Percentiles rank a stretch among this genome's conserved stretches.
phyloP scores from a whole-genome alignment of 1,140 invertebrate species.

The Apolygus lucorum region DNA sequence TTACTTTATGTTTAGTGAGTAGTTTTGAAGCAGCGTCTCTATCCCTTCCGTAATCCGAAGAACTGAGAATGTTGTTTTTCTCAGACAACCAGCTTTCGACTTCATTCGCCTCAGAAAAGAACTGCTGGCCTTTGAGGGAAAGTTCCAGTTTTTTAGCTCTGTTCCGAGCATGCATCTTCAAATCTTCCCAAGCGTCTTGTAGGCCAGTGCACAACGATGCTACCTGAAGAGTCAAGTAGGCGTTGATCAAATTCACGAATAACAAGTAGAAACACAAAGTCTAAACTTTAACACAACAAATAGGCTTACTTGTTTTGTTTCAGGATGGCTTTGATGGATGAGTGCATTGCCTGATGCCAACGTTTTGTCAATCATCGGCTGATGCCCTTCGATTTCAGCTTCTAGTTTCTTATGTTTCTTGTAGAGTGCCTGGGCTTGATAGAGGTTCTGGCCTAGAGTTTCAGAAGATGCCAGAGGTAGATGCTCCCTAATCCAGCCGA shows the following conservation, averaged over 20 bases:
- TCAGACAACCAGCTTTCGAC: slow-evolving; percentile 88
- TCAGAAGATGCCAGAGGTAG: slow-evolving; percentile 67
- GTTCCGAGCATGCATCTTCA: slow-evolving; percentile 58
- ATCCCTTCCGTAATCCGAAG: slow-evolving; percentile 78
- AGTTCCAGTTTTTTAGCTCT: slow-evolving; percentile 70
- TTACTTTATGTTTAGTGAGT: slow-evolving; percentile 87
- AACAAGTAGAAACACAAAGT: not conserved
- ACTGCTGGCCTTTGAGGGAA: slow-evolving; percentile 80
- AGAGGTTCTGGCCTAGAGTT: slow-evolving; percentile 67
- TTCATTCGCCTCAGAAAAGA: slow-evolving; percentile 81
- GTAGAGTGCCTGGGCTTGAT: slow-evolving; percentile 81
- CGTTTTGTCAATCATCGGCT: slow-evolving; percentile 71
- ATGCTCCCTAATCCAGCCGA: slow-evolving; percentile 93
- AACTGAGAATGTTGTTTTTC: slow-evolving; percentile 69
- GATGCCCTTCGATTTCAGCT: slow-evolving; percentile 72
- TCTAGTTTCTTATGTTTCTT: slow-evolving; percentile 92
- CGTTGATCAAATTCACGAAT: not conserved
- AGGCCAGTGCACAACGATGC: slow-evolving; percentile 54
- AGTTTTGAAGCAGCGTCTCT: slow-evolving; percentile 81
- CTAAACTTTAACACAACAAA: too few relatives aligned
- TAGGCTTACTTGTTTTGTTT: slow-evolving; percentile 53
- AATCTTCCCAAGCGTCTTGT: slow-evolving; percentile 56
- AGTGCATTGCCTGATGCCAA: slow-evolving; percentile 61
- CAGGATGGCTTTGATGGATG: slow-evolving; percentile 63
- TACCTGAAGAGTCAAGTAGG: slow-evolving; percentile 41